These are phyloP conservation scores for Melolontha melolontha DNA, from an alignment of 2,888 invertebrate species.

Conservation along the genomic window DNA sequence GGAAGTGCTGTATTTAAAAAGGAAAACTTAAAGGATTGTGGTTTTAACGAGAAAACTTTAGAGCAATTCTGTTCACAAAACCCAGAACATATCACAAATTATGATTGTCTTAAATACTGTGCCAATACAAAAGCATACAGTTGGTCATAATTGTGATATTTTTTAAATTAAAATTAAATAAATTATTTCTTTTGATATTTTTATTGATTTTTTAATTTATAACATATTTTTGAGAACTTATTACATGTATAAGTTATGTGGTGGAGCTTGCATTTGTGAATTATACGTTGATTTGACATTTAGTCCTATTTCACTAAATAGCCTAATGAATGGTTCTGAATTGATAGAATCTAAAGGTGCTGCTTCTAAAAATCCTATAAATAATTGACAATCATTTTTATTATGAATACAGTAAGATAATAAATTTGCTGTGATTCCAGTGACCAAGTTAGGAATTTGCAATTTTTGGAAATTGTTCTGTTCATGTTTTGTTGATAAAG, in stretches of 20 bases:
- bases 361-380: slow-evolving; percentile 58
- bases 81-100: slow-evolving; percentile 66
- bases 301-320: slow-evolving; percentile 48
- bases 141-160: slow-evolving; percentile 62
- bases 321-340: slow-evolving; percentile 55
- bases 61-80: slow-evolving; percentile 76
- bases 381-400: slow-evolving; percentile 55
- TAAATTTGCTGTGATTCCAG: slow-evolving; percentile 60
- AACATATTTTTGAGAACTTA: slow-evolving; percentile 1
- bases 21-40: slow-evolving; percentile 91
- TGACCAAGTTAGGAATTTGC: slow-evolving; percentile 61
- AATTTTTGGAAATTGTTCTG: slow-evolving; percentile 53
- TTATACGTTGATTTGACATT: slow-evolving; percentile 43
- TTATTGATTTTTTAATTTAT: not conserved
- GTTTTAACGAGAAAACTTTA: slow-evolving; percentile 74
- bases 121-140: slow-evolving; percentile 66
- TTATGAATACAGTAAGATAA: slow-evolving; percentile 58
- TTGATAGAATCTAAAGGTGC: slow-evolving; percentile 60
- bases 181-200: slow-evolving; percentile 5
- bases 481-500: slow-evolving; percentile 51
- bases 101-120: slow-evolving; percentile 74
- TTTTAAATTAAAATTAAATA: slow-evolving; percentile 13
- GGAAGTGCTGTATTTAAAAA: slow-evolving; percentile 78
- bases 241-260: slow-evolving; percentile 55
- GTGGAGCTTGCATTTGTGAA: slow-evolving; percentile 45